Percentiles rank a stretch among this genome's conserved stretches.
These are phyloP conservation scores for Dioctria rufipes DNA, from an alignment of 2,888 invertebrate species.

Conservation along the genomic window DNA sequence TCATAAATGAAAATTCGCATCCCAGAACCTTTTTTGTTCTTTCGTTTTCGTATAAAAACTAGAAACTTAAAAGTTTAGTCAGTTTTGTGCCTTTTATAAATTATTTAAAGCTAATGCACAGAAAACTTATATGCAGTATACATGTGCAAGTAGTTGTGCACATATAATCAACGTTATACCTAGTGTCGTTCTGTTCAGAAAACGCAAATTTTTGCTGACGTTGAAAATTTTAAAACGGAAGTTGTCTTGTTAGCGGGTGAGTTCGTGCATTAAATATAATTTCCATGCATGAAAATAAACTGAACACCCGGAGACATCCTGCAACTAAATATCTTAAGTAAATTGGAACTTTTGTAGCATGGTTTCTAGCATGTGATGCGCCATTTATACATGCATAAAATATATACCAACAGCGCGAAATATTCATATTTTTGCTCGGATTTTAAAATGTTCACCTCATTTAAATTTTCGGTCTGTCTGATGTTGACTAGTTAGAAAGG, in stretches of 20 bases:
- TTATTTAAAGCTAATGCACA: no score
- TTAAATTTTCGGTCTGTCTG: neutral
- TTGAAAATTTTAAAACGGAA: neutral
- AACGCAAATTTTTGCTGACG: neutral
- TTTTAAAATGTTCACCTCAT: neutral
- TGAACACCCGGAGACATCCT: neutral
- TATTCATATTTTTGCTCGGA: neutral
- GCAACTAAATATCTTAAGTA: neutral
- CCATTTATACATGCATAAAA: neutral
- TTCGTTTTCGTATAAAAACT: no score
- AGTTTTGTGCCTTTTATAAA: no score
- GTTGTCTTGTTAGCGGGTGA: neutral
- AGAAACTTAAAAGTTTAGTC: no score
- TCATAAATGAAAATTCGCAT: no score
- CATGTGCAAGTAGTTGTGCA: no score
- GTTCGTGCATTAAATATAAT: neutral
- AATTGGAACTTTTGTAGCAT: neutral
- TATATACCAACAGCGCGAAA: neutral
- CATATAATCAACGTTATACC: no score
- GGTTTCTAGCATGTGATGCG: neutral
- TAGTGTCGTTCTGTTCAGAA: neutral
- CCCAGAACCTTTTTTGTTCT: no score
- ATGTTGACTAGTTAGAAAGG: slow-evolving; percentile 1
- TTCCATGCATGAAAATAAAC: neutral
- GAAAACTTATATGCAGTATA: no score